Base-by-base conservation (phyloP, 2,888 invertebrate genomes). In the Ryuthela nishihirai region DNA sequence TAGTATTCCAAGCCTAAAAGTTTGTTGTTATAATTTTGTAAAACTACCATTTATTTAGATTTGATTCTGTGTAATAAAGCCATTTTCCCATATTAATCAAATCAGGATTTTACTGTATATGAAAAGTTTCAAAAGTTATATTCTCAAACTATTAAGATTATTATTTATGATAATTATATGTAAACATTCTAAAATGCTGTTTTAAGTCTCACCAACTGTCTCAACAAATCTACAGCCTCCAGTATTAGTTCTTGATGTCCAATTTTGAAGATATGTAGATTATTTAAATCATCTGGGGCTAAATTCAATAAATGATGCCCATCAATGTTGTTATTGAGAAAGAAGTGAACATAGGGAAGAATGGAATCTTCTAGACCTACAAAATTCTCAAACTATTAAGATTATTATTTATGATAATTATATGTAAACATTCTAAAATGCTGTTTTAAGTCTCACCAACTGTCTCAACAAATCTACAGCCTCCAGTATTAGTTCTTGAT, bases 171-270 rank as follows among this genome's bases (percentile, higher is more conserved):
- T n/a, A n/a, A n/a, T n/a, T n/a, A n/a, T n/a, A n/a, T n/a, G n/a
- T n/a, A n/a, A n/a, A n/a, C n/a, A n/a, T n/a, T n/a, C n/a, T n/a
- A n/a, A n/a, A n/a, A n/a, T n/a, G n/a, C n/a, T n/a, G n/a, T n/a
- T n/a, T n/a, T n/a, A n/a, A n/a, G n/a, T n/a, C 85, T 81, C 78
- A 90, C 90, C 77, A 94, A 88, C 76, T 90, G 87, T 68, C 88
- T 79, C 41, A 97, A 80, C 68, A 91, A 86, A 69, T 92, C 91
- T 12, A 95, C 88, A 44, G 92, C 93, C 75, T 94, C 93, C 40
- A 97, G 79, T 64, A 97, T 83, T 48, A 93, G 82, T 74, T 94
- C 94, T 74, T 95, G 93, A 73, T 95, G 94, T 9, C 95, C 95
- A 63, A 97, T 83, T 72, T 87, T 85, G 61, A 79, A 78, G 71